Conservation (phyloP, 2,888 invertebrate genomes). For the Stenurella melanura region DNA sequence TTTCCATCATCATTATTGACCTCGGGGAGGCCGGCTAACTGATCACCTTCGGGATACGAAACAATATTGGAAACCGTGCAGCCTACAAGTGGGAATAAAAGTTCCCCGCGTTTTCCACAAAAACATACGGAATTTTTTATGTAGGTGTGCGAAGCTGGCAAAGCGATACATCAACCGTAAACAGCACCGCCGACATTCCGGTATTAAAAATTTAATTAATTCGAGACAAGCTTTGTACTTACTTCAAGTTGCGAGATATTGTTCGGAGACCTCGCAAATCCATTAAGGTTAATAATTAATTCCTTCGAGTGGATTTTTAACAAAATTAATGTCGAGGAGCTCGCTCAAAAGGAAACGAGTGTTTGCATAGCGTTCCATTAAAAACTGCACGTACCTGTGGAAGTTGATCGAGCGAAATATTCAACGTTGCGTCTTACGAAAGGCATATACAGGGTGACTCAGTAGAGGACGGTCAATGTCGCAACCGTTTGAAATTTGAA, state of each 20-base stretch:
- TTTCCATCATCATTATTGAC: constrained; percentile 14
- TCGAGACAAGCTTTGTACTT: neutral
- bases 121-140: constrained; percentile 7
- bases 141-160: neutral
- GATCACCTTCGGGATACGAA: constrained; percentile 28
- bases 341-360: constrained; percentile 6
- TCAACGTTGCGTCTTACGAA: too few relatives aligned
- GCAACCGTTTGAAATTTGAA: too few relatives aligned
- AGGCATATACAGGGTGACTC: too few relatives aligned
- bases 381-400: constrained; percentile 4
- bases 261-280: constrained; percentile 28
- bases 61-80: constrained; percentile 29
- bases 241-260: constrained; percentile 15
- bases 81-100: constrained; percentile 16
- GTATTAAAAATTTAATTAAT: constrained; percentile 27
- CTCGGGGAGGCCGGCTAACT: constrained; percentile 23
- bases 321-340: constrained; percentile 13
- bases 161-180: constrained; percentile 3
- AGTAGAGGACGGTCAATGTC: too few relatives aligned
- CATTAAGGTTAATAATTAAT: constrained; percentile 39
- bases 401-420: too few relatives aligned
- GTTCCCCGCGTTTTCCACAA: constrained; percentile 10
- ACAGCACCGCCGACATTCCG: neutral
- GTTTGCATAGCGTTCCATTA: constrained; percentile 8
- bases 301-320: constrained; percentile 28